Percentiles rank a stretch among this genome's conserved stretches.
Conservation (phyloP, 2,113 vertebrate genomes). For the Oplegnathus fasciatus region DNA sequence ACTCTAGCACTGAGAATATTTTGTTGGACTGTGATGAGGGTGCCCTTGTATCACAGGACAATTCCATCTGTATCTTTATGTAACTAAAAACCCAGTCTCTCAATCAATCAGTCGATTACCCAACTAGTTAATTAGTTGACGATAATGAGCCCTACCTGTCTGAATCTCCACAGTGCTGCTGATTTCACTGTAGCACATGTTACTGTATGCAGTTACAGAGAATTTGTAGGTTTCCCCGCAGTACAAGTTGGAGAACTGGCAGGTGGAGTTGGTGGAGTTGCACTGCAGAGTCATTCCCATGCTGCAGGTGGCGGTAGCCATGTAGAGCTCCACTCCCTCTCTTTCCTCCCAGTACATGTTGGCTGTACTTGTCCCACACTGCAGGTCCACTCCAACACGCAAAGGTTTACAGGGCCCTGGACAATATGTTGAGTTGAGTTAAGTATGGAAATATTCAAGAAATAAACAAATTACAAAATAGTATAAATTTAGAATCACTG, state of each 20-base stretch:
- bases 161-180: slow-evolving; percentile 70
- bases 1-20: background rate
- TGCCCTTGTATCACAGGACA: background rate
- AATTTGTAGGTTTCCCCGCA: slow-evolving; percentile 81
- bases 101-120: background rate
- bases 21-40: background rate
- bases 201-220: slow-evolving; percentile 70
- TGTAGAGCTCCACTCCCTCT: slow-evolving; percentile 71
- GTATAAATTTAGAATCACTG: background rate
- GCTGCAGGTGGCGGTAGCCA: slow-evolving; percentile 64
- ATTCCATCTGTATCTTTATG: background rate
- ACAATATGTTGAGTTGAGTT: background rate
- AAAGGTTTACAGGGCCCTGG: slow-evolving; percentile 83
- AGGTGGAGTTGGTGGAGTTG: slow-evolving; percentile 78
- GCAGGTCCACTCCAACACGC: slow-evolving; percentile 73
- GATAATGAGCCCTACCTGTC: slow-evolving; percentile 75
- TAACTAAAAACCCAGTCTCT: background rate
- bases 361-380: slow-evolving; percentile 74
- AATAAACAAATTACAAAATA: background rate
- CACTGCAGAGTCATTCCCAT: slow-evolving; percentile 61
- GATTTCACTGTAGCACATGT: slow-evolving; percentile 71
- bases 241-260: slow-evolving; percentile 71
- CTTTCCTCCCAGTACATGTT: slow-evolving; percentile 78
- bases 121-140: background rate
- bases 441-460: background rate